A percentile compares a stretch with the other conserved stretches of the same genome.
Evolutionary conservation across 2,888 invertebrate genomes (phyloP).

Genomic region (Andrena camellia): DNA sequence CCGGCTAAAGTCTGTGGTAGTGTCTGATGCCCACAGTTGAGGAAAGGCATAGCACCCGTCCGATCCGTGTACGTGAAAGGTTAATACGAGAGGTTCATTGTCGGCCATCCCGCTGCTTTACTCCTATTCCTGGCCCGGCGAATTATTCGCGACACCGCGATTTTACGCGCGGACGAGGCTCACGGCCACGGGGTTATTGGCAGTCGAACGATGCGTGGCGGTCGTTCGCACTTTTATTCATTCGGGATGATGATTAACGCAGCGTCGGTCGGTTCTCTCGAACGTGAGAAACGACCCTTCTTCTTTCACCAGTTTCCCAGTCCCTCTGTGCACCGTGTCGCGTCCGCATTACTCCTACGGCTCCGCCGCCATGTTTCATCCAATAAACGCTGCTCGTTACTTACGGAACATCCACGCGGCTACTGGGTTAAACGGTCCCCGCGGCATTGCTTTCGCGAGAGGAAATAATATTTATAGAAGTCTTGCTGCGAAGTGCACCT

Average conservation of each 20-base stretch:
- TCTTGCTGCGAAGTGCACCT: too few species aligned
- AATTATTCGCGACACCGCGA: slow-evolving; percentile 10
- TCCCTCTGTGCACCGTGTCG: neutral
- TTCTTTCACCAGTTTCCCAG: neutral
- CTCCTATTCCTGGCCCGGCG: neutral
- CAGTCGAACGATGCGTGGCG: slow-evolving; percentile 31
- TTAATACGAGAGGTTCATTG: slow-evolving; percentile 1
- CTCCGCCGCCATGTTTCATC: too few species aligned
- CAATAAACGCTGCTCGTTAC: too few species aligned
- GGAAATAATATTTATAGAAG: too few species aligned
- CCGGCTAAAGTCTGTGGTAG: neutral
- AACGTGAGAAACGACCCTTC: neutral
- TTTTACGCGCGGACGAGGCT: slow-evolving; percentile 21
- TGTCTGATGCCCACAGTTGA: neutral
- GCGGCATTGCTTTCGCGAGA: too few species aligned
- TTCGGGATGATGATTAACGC: slow-evolving; percentile 11
- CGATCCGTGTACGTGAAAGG: neutral
- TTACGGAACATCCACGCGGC: too few species aligned
- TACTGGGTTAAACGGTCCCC: too few species aligned
- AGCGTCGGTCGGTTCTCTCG: neutral
- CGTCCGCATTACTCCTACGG: too few species aligned
- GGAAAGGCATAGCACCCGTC: neutral
- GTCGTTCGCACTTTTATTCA: slow-evolving; percentile 39
- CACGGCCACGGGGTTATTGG: slow-evolving; percentile 62
- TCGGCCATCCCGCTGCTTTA: neutral